Percentiles rank a stretch among this genome's conserved stretches.
Evolutionary conservation across 2,888 invertebrate genomes (phyloP).

Genomic region (Aporophyla lueneburgensis): DNA sequence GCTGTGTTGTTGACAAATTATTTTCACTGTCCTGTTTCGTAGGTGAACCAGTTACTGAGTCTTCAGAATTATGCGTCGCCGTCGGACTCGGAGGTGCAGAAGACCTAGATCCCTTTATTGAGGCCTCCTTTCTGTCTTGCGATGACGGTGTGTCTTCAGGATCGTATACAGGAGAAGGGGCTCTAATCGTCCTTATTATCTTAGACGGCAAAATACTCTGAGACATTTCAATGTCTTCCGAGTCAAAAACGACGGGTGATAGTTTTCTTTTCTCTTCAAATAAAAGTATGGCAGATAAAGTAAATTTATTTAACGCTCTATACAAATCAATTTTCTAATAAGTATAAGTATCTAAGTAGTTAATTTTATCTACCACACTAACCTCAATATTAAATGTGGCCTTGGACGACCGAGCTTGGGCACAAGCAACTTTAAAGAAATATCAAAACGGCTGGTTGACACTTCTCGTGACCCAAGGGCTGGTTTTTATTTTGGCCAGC

Average conservation of each 20-base stretch:
- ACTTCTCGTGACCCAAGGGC: too few relatives aligned
- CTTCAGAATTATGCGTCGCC: slow-evolving; percentile 1
- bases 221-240: slow-evolving; percentile 6
- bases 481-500: too few relatives aligned
- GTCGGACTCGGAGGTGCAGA: too few relatives aligned
- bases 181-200: background rate
- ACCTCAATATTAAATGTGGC: too few relatives aligned
- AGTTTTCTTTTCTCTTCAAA: too few relatives aligned
- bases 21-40: slow-evolving; percentile 11
- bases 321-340: too few relatives aligned
- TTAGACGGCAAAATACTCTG: slow-evolving; percentile 6
- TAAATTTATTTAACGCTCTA: too few relatives aligned
- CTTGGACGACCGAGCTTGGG: too few relatives aligned
- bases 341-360: too few relatives aligned
- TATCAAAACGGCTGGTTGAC: too few relatives aligned
- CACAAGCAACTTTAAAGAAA: too few relatives aligned
- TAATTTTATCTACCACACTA: too few relatives aligned
- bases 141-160: slow-evolving; percentile 4
- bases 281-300: background rate
- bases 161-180: background rate
- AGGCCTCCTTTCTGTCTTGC: slow-evolving; percentile 10
- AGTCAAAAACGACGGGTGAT: background rate
- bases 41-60: slow-evolving; percentile 13
- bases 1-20: slow-evolving; percentile 2
- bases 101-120: slow-evolving; percentile 6